Conservation (phyloP, 2,888 invertebrate genomes). For the Scaptomyza flava region DNA sequence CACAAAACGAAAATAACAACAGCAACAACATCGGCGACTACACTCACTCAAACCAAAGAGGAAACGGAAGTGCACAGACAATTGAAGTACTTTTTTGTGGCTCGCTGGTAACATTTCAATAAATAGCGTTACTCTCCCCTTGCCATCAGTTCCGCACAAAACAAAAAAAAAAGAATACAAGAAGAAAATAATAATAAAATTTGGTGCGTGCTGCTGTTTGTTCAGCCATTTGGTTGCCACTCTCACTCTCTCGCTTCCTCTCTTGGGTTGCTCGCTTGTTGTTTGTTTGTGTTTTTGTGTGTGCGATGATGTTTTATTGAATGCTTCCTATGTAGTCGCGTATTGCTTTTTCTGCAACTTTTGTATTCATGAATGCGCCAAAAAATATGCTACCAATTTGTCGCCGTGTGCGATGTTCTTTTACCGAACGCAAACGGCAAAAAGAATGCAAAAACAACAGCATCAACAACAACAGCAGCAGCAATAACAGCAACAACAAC, state of each 20-base stretch:
- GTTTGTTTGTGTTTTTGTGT: slow-evolving; percentile 10
- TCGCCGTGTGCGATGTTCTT: slow-evolving; percentile 71
- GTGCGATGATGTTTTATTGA: slow-evolving; percentile 74
- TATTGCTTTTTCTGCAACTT: slow-evolving; percentile 59
- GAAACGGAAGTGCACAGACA: slow-evolving; percentile 78
- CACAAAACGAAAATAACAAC: slow-evolving; percentile 41
- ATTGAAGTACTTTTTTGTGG: slow-evolving; percentile 76
- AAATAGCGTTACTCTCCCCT: slow-evolving; percentile 51
- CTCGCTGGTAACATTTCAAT: slow-evolving; percentile 76
- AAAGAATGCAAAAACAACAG: slow-evolving; percentile 5
- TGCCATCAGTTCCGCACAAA: not conserved
- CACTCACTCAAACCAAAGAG: slow-evolving; percentile 52
- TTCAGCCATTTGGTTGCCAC: slow-evolving; percentile 40
- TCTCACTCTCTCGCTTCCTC: not conserved
- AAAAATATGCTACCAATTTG: slow-evolving; percentile 80
- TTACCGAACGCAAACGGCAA: slow-evolving; percentile 34
- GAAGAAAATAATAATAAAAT: slow-evolving; percentile 53
- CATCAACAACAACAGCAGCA: slow-evolving; percentile 6
- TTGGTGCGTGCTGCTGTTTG: slow-evolving; percentile 59
- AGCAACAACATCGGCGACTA: slow-evolving; percentile 34
- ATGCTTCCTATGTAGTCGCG: slow-evolving; percentile 72
- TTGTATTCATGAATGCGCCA: slow-evolving; percentile 75
- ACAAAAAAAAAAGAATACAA: slow-evolving; percentile 19
- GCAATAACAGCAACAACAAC: not conserved
- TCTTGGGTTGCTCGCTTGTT: not conserved